These are phyloP conservation scores for Apamea anceps DNA, from an alignment of 2,888 invertebrate genomes.

Conservation along the genomic window DNA sequence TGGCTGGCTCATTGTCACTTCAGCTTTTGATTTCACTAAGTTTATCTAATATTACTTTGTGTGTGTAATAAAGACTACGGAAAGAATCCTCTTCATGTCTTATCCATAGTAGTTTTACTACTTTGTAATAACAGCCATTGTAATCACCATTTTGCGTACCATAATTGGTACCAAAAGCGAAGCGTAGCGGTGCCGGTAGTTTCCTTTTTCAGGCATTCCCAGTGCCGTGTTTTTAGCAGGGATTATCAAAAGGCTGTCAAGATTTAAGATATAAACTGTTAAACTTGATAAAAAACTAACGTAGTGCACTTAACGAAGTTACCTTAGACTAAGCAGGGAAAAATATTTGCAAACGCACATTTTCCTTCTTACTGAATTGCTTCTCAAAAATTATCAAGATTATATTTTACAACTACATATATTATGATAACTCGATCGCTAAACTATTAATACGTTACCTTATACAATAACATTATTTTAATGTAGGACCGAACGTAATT, in stretches of 20 bases:
- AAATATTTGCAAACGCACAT: neutral
- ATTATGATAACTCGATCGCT: neutral
- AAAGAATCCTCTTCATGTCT: no score
- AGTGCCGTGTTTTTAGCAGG: no score
- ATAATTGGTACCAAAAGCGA: no score
- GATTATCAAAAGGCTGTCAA: no score
- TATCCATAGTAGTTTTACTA: no score
- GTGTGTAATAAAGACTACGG: no score
- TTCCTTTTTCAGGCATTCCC: no score
- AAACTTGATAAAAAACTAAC: neutral
- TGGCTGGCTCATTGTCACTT: neutral
- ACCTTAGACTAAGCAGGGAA: no score
- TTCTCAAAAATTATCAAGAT: conserved; percentile 2
- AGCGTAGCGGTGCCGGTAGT: neutral
- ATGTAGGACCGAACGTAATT: neutral
- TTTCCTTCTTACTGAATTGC: conserved; percentile 8
- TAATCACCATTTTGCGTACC: neutral
- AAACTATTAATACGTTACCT: neutral
- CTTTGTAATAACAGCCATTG: neutral
- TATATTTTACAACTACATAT: conserved; percentile 2
- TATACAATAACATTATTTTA: neutral
- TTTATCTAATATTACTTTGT: neutral
- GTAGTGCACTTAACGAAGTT: no score
- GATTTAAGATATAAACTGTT: neutral
- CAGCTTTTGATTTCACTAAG: neutral